phyloP scores from a whole-genome alignment of 2,113 vertebrate species.

The Nesogale talazaci region DNA sequence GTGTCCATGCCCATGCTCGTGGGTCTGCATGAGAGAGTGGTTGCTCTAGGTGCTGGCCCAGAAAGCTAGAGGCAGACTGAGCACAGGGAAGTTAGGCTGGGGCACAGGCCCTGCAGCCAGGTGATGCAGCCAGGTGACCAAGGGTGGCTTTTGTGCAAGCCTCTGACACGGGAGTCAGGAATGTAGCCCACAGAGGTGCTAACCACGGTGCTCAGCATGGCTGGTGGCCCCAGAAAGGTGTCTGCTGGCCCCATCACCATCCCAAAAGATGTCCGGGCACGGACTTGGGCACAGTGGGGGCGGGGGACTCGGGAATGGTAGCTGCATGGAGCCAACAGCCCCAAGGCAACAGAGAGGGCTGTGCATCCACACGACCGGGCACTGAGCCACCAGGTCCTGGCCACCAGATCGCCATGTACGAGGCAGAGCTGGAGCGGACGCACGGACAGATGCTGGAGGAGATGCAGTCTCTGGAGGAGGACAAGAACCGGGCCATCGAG shows the following conservation, averaged over 20 bases:
- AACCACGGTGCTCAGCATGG: neutral
- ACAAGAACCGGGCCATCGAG: constrained; percentile 95
- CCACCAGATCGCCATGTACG: constrained; percentile 91
- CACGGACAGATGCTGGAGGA: constrained; percentile 94
- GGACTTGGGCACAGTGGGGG: neutral
- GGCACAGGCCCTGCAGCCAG: neutral
- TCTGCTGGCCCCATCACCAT: neutral
- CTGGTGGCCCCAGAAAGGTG: neutral
- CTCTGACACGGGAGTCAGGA: neutral
- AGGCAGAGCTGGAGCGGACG: constrained; percentile 92
- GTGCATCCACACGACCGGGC: no score
- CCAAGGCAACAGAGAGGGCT: neutral
- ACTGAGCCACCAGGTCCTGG: constrained; percentile 9
- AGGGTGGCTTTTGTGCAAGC: neutral
- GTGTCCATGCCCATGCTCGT: neutral
- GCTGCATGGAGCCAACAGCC: neutral
- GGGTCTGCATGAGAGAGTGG: no score
- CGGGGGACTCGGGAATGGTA: neutral
- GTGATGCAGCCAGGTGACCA: neutral
- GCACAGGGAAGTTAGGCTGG: rapidly evolving
- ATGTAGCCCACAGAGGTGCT: neutral
- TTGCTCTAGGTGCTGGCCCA: no score
- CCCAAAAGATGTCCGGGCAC: neutral
- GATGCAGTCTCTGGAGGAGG: constrained; percentile 95
- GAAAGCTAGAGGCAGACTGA: neutral